Evolutionary conservation across 64 coral and sea anemone genomes (phyloP).

Genomic region (Trachythela sp.): DNA sequence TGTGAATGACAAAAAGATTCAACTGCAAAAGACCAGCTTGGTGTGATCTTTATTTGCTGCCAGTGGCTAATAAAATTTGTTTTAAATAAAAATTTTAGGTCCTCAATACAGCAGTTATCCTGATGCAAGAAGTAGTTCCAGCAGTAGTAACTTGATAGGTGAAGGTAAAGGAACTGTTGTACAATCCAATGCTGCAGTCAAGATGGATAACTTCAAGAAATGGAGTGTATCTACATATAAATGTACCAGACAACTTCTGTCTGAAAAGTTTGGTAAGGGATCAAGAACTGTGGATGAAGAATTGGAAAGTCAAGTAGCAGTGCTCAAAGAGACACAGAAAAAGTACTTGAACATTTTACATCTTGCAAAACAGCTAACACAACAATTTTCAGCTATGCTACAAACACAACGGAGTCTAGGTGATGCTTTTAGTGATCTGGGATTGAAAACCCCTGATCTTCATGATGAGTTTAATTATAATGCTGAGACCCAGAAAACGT

Average conservation of each 20-base stretch:
- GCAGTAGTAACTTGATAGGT: not conserved
- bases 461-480: conserved; percentile 95
- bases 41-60: not conserved
- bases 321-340: conserved; percentile 82
- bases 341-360: conserved; percentile 72
- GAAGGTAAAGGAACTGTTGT: conserved; percentile 41
- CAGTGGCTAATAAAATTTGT: not conserved
- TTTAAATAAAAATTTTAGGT: not conserved
- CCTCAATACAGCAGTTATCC: not conserved
- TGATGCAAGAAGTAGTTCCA: not conserved
- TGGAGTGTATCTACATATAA: conserved; percentile 99
- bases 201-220: conserved; percentile 87
- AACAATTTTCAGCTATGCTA: conserved; percentile 83
- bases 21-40: no score
- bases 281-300: conserved; percentile 95
- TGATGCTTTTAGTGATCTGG: conserved; percentile 85
- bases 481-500: conserved; percentile 82
- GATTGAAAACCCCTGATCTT: conserved; percentile 91
- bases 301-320: conserved; percentile 84
- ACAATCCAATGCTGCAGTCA: conserved; percentile 55
- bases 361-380: conserved; percentile 82
- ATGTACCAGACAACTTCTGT: conserved; percentile 87
- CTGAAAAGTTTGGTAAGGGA: conserved; percentile 96
- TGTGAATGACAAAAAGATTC: no score
- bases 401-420: conserved; percentile 76